Evolutionary conservation across 2,113 vertebrate species (phyloP), one percentile per base, ranked within the genome.

Genomic region (Limanda limanda): DNA sequence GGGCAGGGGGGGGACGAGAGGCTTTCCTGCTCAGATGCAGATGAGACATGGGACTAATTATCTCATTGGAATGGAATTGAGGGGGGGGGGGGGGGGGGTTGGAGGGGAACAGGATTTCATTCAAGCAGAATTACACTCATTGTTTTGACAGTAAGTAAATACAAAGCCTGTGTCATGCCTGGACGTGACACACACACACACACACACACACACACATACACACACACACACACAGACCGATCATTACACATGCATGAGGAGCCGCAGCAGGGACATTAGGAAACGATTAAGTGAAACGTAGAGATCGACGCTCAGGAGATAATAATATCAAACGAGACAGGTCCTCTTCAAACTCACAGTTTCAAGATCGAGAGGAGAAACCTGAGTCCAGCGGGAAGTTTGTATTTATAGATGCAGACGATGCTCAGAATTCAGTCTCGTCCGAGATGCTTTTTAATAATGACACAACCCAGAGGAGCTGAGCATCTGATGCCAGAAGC

Each of bases 1-100:
- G 15, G 45, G 15, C n/a, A n/a, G 47, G 47, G 47, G 47, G 47
- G 15, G 17, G 4, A 47, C 1, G 8, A 68, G 47, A 66, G 66
- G 70, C 27, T 47, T 66, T 71, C 80, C 71, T 75, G 54, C 74
- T 89, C 82, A 84, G 71, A 91, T 85, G 83, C 86, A 89, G 79
- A 91, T 82, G 82, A 91, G 83, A 92, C 86, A 83, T 80, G 88
- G 82, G 78, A 64, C 89, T 92, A 90, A 93, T 93, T 90, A 92
- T 90, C 89, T 89, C 82, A 90, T 76, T 86, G 92, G 73, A 86
- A 62, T 70, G 21, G 21, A 35, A 12, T 10, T 23, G 54, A 42
- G 61, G 37, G 27, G 27, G 37, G 59, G n/a, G 18, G 54, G n/a
- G 27, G 21, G 62, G 27, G 27, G 37, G 59, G n/a, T 13, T 57